These are phyloP conservation scores for Epizoanthus rinbou DNA, from an alignment of 92 coral and sea anemone genomes.

Conservation along the genomic window DNA sequence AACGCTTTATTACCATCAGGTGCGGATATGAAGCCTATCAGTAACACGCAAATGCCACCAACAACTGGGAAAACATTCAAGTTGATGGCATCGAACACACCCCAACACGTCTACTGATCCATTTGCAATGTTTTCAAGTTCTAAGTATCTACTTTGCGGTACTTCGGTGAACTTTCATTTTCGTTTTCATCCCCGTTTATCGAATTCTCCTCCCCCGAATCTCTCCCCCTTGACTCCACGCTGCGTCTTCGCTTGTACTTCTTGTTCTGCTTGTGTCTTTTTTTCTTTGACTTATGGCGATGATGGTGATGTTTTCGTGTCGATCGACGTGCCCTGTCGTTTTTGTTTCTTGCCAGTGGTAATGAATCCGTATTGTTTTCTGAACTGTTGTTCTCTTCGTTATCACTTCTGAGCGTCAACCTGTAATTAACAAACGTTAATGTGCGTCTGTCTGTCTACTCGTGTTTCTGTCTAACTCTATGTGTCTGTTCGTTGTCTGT, in stretches of 20 bases:
- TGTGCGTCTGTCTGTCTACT: too few relatives aligned
- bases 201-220: slow-evolving; percentile 5
- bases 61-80: too few relatives aligned
- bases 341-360: not conserved
- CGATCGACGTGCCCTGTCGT: not conserved
- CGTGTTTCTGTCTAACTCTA: too few relatives aligned
- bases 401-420: not conserved
- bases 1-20: too few relatives aligned
- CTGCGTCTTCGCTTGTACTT: slow-evolving; percentile 32
- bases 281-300: slow-evolving; percentile 41
- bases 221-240: not conserved
- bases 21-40: too few relatives aligned
- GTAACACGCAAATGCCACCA: too few relatives aligned
- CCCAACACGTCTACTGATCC: too few relatives aligned
- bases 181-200: slow-evolving; percentile 2
- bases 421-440: not conserved
- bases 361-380: not conserved
- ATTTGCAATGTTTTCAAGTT: not conserved
- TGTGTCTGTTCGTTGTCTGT: too few relatives aligned
- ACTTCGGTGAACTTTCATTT: slow-evolving; percentile 1
- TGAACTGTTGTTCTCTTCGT: not conserved
- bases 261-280: slow-evolving; percentile 40
- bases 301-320: not conserved
- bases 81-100: too few relatives aligned
- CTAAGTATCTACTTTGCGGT: slow-evolving; percentile 9